Evolutionary conservation across 2,797 vertebrate genomes (phyloP).

Genomic region (Miichthys miiuy): DNA sequence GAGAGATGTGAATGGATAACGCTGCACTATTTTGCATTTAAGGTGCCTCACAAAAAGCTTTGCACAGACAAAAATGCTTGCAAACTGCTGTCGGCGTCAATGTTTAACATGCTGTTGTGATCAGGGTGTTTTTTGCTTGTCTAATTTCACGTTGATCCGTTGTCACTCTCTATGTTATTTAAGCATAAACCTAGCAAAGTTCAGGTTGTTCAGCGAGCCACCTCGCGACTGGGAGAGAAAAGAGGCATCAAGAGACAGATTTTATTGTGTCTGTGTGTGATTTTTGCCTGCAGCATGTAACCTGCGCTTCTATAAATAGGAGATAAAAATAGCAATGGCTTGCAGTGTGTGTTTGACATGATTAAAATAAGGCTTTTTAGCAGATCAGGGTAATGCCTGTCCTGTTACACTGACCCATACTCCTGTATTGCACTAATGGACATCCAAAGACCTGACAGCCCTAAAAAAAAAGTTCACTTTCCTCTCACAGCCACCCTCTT

Average conservation of each 20-base stretch:
- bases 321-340: slow-evolving; percentile 3
- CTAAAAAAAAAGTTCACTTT: slow-evolving; percentile 3
- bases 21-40: slow-evolving; percentile 8
- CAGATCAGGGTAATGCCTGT: slow-evolving; percentile 56
- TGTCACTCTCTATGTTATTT: slow-evolving; percentile 21
- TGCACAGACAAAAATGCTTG: neutral
- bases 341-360: slow-evolving; percentile 60
- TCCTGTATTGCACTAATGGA: slow-evolving; percentile 59
- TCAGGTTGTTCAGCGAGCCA: slow-evolving; percentile 19
- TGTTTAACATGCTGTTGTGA: slow-evolving; percentile 35
- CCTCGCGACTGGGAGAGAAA: slow-evolving; percentile 26
- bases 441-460: slow-evolving; percentile 29
- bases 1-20: neutral
- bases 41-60: slow-evolving; percentile 20
- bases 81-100: slow-evolving; percentile 4
- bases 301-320: slow-evolving; percentile 68
- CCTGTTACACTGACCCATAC: slow-evolving; percentile 55
- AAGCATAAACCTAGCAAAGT: slow-evolving; percentile 44
- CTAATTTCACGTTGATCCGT: slow-evolving; percentile 39
- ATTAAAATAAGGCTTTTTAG: slow-evolving; percentile 65
- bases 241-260: slow-evolving; percentile 20
- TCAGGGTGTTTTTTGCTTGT: slow-evolving; percentile 29
- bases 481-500: neutral
- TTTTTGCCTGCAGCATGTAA: slow-evolving; percentile 49
- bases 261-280: slow-evolving; percentile 38